These are phyloP conservation scores for Syngnathus floridae DNA, from an alignment of 2,113 vertebrate species.

Conservation along the genomic window DNA sequence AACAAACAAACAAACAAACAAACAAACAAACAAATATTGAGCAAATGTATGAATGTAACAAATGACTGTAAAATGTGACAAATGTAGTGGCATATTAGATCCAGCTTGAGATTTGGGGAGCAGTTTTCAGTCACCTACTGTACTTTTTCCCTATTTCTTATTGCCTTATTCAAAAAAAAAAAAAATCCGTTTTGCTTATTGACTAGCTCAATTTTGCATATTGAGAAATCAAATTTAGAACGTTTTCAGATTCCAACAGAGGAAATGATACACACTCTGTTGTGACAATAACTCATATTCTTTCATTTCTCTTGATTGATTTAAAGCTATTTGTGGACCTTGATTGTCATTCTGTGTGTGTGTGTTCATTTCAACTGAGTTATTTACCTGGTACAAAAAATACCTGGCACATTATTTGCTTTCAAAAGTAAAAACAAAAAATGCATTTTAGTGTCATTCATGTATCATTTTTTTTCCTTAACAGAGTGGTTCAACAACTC, in stretches of 20 bases:
- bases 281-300: not conserved
- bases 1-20: too few relatives aligned
- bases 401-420: not conserved
- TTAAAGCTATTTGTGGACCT: not conserved
- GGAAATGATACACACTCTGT: not conserved
- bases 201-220: not conserved
- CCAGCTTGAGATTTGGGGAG: too few relatives aligned
- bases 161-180: not conserved
- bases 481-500: constrained; percentile 71
- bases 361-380: not conserved
- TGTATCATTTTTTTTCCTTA: constrained; percentile 32
- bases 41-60: too few relatives aligned
- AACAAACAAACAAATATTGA: too few relatives aligned
- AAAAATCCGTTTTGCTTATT: not conserved
- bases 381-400: not conserved
- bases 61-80: not conserved
- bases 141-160: not conserved
- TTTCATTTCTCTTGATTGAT: not conserved
- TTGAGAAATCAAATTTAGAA: not conserved
- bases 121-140: too few relatives aligned
- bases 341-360: not conserved
- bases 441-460: not conserved
- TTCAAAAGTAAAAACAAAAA: not conserved
- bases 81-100: not conserved
- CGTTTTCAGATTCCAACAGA: not conserved